phyloP scores from a whole-genome alignment of 92 coral and sea anemone species.

The Ricordea florida region DNA sequence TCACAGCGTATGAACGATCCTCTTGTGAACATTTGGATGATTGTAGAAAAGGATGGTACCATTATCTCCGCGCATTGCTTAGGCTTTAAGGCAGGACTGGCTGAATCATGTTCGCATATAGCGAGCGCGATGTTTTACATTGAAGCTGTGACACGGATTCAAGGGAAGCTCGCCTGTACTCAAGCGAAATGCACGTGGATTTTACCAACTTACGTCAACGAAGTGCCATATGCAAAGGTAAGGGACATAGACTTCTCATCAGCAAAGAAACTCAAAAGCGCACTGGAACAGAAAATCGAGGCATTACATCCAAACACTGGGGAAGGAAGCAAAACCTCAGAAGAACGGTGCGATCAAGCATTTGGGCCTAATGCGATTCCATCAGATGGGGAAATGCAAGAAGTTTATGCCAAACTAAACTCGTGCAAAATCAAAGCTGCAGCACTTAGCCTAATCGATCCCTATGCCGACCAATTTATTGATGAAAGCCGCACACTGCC shows the following conservation, averaged over 20 bases:
- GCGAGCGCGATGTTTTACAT: conserved; percentile 33
- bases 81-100: conserved; percentile 51
- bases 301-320: not conserved
- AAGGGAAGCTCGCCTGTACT: conserved; percentile 30
- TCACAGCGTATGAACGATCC: conserved; percentile 45
- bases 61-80: conserved; percentile 35
- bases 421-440: conserved; percentile 29
- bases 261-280: conserved; percentile 40
- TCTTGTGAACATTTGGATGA: conserved; percentile 36
- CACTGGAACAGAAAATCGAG: conserved; percentile 27
- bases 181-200: conserved; percentile 50
- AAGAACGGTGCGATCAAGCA: conserved; percentile 17
- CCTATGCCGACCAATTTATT: conserved; percentile 32
- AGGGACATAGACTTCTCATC: conserved; percentile 48
- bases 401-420: conserved; percentile 35
- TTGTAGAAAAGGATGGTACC: conserved; percentile 29
- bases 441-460: conserved; percentile 26
- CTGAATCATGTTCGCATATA: conserved; percentile 21
- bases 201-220: conserved; percentile 32
- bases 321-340: conserved; percentile 4
- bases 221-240: conserved; percentile 31
- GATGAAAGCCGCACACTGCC: conserved; percentile 34
- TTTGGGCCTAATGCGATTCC: conserved; percentile 12
- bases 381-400: conserved; percentile 28
- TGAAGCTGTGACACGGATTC: conserved; percentile 17